Conservation (phyloP, 2,113 vertebrate species). For the Nibea coibor region DNA sequence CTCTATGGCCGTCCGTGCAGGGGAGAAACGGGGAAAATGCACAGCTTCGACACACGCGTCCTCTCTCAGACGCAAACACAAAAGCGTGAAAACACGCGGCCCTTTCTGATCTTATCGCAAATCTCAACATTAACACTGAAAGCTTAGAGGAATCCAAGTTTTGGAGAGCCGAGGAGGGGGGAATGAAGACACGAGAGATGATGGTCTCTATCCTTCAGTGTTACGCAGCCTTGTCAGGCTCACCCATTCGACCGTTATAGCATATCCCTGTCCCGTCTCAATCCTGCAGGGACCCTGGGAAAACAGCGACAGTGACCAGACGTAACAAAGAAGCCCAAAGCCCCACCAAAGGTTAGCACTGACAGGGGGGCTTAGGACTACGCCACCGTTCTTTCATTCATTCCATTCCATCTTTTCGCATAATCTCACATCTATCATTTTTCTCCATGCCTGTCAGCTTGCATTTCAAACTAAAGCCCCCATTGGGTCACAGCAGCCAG, state of each 20-base stretch:
- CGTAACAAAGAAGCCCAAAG: conserved; percentile 63
- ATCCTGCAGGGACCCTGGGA: conserved; percentile 54
- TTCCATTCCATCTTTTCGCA: conserved; percentile 39
- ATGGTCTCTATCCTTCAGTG: conserved; percentile 13
- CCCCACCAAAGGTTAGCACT: conserved; percentile 70
- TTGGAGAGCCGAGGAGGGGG: neutral
- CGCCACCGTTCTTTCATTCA: conserved; percentile 36
- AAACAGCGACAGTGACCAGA: conserved; percentile 51
- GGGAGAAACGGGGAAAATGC: conserved; percentile 2
- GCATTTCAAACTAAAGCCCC: conserved; percentile 59
- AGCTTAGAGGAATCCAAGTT: conserved; percentile 8
- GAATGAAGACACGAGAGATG: conserved; percentile 1
- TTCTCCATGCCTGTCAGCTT: conserved; percentile 56
- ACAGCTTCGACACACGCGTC: neutral
- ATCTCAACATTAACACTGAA: conserved; percentile 29
- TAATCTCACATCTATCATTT: conserved; percentile 76
- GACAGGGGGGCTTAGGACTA: conserved; percentile 68
- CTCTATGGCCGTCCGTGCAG: conserved; percentile 25
- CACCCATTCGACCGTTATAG: neutral
- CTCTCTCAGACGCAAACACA: conserved; percentile 4
- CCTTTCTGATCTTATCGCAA: conserved; percentile 41
- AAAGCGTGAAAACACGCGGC: conserved; percentile 24
- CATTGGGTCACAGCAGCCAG: conserved; percentile 42
- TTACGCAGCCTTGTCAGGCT: conserved; percentile 21
- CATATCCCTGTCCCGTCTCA: neutral